Evolutionary conservation across 2,888 invertebrate genomes (phyloP).

Genomic region (Eremobia ochroleuca): DNA sequence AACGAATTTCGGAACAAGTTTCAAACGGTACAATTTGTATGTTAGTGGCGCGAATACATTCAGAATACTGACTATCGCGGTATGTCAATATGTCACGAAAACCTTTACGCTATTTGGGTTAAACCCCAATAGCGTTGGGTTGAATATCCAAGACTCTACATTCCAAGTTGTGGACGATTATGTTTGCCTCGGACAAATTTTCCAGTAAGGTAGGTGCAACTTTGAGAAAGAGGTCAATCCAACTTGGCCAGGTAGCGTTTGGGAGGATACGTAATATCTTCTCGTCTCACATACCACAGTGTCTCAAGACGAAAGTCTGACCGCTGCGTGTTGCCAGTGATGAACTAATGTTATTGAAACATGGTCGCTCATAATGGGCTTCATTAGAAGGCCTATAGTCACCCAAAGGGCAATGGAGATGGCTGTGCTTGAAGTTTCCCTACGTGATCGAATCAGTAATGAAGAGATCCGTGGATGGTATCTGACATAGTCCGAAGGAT

Average conservation of each 20-base stretch:
- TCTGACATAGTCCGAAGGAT: background rate
- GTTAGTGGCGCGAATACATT: constrained; percentile 58
- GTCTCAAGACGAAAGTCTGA: background rate
- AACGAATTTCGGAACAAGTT: constrained; percentile 53
- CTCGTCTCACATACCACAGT: background rate
- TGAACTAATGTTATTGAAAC: too few relatives aligned
- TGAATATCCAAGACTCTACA: background rate
- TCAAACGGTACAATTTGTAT: constrained; percentile 61
- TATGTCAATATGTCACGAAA: constrained; percentile 38
- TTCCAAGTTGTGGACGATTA: background rate
- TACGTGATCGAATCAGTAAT: background rate
- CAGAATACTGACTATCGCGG: constrained; percentile 34
- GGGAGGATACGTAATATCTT: background rate
- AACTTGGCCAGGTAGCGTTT: background rate
- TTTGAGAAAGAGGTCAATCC: background rate
- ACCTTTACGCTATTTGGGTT: background rate
- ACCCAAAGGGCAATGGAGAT: background rate
- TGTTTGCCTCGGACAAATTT: background rate
- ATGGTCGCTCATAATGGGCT: too few relatives aligned
- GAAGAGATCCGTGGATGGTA: background rate
- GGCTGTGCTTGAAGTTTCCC: too few relatives aligned
- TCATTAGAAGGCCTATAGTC: background rate
- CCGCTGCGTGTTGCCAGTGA: background rate
- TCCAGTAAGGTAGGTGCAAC: background rate
- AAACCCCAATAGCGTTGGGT: background rate